Evolutionary conservation across 1,140 invertebrate genomes (phyloP), one percentile per base, ranked within the genome.

Genomic region (Tenebrio molitor): DNA sequence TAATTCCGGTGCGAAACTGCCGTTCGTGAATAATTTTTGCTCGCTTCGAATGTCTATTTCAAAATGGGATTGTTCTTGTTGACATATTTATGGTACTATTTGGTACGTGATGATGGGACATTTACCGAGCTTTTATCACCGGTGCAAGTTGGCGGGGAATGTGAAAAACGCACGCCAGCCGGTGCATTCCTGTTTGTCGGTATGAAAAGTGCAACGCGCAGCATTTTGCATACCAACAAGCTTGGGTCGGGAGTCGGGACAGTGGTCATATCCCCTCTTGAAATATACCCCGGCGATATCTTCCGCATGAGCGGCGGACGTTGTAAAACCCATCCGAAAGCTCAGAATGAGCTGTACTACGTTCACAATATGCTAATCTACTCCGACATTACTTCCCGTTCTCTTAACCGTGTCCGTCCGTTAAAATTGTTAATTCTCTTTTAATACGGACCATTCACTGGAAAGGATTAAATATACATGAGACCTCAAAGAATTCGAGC

Each of bases 401-500:
- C 67, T 50, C 67, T 41, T 65, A 50, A 64, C 67, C 66, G 67
- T 69, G 53, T 65, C 68, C 42, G 50, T 70, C 72, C 72, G 66
- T 70, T 74, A 70, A 74, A 74, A 74, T 74, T 74, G 72, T 68
- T 74, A 74, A 74, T 74, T 74, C 72, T 70, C 66, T 64, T 74
- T 70, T 74, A 74, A 65, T 74, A 58, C 50, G 23, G 50, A 58
- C 50, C 50, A 58, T 58, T 58, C 50, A 58, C 50, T 58, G 50
- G 50, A 58, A 58, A 58, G 46, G 67, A 69, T 69, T 69, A 69
- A 69, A 69, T 69, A 69, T 58, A 69, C 67, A 69, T 69, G 67
- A 69, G 67, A 69, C 67, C 67, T 69, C 67, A 69, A 69, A 69
- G 67, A 69, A 58, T 69, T 69, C 50, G 66, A 50, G 10, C 42